Conservation (phyloP, 2,888 invertebrate genomes). For the Leptodirus hochenwartii region DNA sequence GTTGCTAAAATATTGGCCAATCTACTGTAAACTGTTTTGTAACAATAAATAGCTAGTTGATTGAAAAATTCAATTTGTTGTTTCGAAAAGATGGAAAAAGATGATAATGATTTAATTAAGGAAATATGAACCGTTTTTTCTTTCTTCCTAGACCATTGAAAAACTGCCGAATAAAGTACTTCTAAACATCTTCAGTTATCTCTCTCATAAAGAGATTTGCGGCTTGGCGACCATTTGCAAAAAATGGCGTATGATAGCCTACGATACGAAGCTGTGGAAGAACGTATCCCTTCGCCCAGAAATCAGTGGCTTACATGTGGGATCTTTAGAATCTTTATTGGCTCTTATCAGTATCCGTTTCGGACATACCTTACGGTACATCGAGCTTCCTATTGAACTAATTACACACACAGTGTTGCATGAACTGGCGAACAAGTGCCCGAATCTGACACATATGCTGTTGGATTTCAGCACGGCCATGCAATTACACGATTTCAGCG, state of each 20-base stretch:
- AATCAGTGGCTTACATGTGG: slow-evolving; percentile 85
- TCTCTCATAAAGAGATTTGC: slow-evolving; percentile 86
- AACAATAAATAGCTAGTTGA: background rate
- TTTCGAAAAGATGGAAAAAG: slow-evolving; percentile 1
- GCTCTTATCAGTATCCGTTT: slow-evolving; percentile 78
- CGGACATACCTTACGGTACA: slow-evolving; percentile 71
- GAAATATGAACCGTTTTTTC: slow-evolving; percentile 10
- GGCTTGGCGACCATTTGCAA: slow-evolving; percentile 87
- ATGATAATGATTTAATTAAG: background rate
- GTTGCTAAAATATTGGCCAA: background rate
- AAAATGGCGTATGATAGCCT: slow-evolving; percentile 90
- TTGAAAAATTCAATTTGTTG: background rate
- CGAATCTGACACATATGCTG: slow-evolving; percentile 88
- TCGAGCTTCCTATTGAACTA: slow-evolving; percentile 87
- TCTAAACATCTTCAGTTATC: slow-evolving; percentile 82
- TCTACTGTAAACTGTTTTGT: too few species aligned
- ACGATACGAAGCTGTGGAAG: slow-evolving; percentile 90
- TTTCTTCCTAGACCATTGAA: slow-evolving; percentile 83
- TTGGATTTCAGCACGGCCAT: slow-evolving; percentile 97
- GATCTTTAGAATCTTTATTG: slow-evolving; percentile 71
- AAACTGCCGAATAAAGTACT: slow-evolving; percentile 95
- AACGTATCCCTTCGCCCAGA: slow-evolving; percentile 92
- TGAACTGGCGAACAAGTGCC: slow-evolving; percentile 90
- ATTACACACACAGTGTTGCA: slow-evolving; percentile 94
- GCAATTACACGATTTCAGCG: slow-evolving; percentile 98